Evolutionary conservation across 30 jellyfish, hydroid and myxozoan species (phyloP), one percentile per base, ranked within the genome.

Genomic region (Rhopilema esculentum): DNA sequence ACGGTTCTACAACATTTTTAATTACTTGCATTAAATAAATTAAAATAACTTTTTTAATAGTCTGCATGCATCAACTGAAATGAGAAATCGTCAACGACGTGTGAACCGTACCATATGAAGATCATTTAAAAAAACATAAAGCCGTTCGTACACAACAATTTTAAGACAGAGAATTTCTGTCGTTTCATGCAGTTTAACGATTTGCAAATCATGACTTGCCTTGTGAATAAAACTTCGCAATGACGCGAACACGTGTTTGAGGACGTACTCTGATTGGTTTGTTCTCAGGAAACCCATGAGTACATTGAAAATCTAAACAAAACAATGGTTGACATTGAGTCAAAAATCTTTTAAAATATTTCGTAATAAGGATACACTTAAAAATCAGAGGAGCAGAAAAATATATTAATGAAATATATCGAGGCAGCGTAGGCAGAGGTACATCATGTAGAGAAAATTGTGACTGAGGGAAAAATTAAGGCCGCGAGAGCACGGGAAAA

Each of bases 191-290:
- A 69, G 9, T 18, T 21, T 64, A 25, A 17, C 74, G 24, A 69
- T 23, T 24, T 21, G 0, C n/a, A 85, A 8, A 7, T 18, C 20
- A 17, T 0, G 16, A 12, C 53, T 26, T 87, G 88, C 98, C 94
- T 94, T 94, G 90, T 94, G 97, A 23, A 94, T 84, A 85, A 94
- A 94, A 73, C 98, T 89, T 61, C 98, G 69, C 40, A 94, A 79
- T 19, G 98, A 71, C n/a, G 98, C 98, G 74, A 94, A 94, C 49
- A 89, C 98, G 74, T 94, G 96, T 75, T 72, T 79, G 89, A 94
- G 74, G 63, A 88, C 91, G 51, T 57, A 80, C 72, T 88, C 98
- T 12, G 98, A 94, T 80, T 94, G 98, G 78, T 85, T 86, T 18
- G 90, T 78, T 30, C 98, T 96, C 24, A 94, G 69, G 86, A 88